Base-by-base conservation (phyloP, 2,797 vertebrate genomes). In the Anolis apletophallus region DNA sequence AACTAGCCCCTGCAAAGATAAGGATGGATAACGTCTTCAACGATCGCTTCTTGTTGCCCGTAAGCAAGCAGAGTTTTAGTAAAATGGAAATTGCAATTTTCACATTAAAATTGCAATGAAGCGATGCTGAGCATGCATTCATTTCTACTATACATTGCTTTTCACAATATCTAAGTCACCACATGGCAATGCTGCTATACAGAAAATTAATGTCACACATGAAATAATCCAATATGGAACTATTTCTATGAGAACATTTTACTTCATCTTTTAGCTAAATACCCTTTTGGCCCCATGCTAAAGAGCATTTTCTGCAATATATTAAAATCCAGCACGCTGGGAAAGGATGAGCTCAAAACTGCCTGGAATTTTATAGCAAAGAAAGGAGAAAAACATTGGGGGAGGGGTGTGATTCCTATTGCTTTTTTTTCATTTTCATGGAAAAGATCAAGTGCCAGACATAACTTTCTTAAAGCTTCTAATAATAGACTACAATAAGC, bases 1-100 rank as follows among this genome's bases (percentile, higher is more conserved):
- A n/a, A 5, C 34, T 50, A 8, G 36, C 21, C 40, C 10, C 23
- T 17, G 40, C n/a, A 67, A 36, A 67, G 57, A 46, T 17, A 21
- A 26, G 29, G 40, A 67, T 12, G 52, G 85, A 61, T 77, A 74
- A 71, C 40, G 64, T 84, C 80, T 64, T 34, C 26, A 81, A 3
- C 54, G 54, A 88, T 80, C 82, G 87, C 77, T 64, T 4, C 7
- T 52, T 80, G 2, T 57, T 79, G 16, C n/a, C 69, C 36, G n/a
- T 84, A 80, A 68, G 11, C 52, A 80, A 68, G 11, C 52, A 68
- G 46, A 40, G 17, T 2, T 23, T 75, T 72, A 68, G 23, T 32
- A n/a, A 88, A 89, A 17, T 21, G n/a, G 17, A 34, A 57, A 85
- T 85, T 52, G 21, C 8, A 59, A 73, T 87, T 83, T 7, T 77